These are phyloP conservation scores for Hylaeus anthracinus DNA, from an alignment of 1,140 invertebrate genomes.

Conservation along the genomic window DNA sequence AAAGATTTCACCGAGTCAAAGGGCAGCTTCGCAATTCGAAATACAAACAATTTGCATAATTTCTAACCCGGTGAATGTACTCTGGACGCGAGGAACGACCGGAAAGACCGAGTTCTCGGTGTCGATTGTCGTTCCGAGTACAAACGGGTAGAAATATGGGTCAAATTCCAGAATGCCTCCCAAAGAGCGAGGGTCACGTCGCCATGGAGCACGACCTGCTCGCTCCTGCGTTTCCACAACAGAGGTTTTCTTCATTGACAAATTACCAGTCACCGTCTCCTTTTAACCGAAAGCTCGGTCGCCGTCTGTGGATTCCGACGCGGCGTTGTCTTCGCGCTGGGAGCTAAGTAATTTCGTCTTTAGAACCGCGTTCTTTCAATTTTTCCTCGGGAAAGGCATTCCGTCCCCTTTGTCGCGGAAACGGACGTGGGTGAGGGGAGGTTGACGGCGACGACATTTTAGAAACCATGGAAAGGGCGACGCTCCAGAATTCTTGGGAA, in stretches of 20 bases:
- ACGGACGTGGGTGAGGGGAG: too few species aligned
- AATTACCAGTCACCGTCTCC: background rate
- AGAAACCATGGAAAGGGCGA: too few species aligned
- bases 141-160: slow-evolving; percentile 4
- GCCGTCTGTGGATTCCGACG: background rate
- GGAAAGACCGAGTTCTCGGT: background rate
- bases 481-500: background rate
- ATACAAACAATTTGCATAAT: too few species aligned
- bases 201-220: background rate
- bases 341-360: background rate
- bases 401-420: background rate
- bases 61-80: too few species aligned
- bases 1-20: too few species aligned
- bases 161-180: background rate
- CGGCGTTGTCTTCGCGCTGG: background rate
- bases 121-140: background rate
- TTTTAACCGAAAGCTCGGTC: too few species aligned
- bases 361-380: background rate
- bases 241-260: slow-evolving; percentile 1
- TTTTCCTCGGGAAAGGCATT: background rate
- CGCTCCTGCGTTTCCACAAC: background rate
- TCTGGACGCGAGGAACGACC: too few species aligned
- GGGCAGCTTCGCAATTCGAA: too few species aligned
- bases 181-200: background rate
- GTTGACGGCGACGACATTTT: background rate